Percentiles rank a stretch among this genome's conserved stretches.
Evolutionary conservation across 2,797 vertebrate species (phyloP).

Genomic region (Rhabdomys pumilio): DNA sequence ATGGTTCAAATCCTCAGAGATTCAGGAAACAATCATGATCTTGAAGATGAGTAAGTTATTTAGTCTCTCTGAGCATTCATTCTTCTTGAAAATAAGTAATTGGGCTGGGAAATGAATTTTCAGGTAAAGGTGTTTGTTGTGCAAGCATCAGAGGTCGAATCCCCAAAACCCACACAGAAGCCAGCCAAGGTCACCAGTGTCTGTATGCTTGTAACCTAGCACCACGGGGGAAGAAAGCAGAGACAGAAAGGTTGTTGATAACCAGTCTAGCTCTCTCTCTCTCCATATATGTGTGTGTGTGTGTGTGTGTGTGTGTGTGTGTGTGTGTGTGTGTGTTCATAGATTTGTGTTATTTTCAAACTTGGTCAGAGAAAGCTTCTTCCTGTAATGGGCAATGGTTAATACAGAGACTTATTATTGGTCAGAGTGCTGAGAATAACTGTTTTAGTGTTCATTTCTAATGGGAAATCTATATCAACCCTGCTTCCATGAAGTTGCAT

Average conservation of each 20-base stretch:
- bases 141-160: neutral
- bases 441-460: neutral
- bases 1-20: neutral
- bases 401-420: neutral
- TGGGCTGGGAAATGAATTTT: neutral
- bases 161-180: no score
- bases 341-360: neutral
- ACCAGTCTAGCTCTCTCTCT: neutral
- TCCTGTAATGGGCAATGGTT: neutral
- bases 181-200: neutral
- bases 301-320: no score
- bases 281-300: no score
- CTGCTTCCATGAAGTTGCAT: neutral
- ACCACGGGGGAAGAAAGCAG: neutral
- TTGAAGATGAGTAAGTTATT: neutral
- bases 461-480: neutral
- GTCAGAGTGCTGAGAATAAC: neutral
- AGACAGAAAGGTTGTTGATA: neutral
- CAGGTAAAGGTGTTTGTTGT: neutral
- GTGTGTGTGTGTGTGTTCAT: no score
- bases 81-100: neutral
- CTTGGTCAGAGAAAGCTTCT: neutral
- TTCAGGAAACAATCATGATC: neutral
- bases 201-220: neutral
- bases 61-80: neutral